These are phyloP conservation scores for Porites lutea DNA, from an alignment of 64 coral and sea anemone species.

Conservation along the genomic window DNA sequence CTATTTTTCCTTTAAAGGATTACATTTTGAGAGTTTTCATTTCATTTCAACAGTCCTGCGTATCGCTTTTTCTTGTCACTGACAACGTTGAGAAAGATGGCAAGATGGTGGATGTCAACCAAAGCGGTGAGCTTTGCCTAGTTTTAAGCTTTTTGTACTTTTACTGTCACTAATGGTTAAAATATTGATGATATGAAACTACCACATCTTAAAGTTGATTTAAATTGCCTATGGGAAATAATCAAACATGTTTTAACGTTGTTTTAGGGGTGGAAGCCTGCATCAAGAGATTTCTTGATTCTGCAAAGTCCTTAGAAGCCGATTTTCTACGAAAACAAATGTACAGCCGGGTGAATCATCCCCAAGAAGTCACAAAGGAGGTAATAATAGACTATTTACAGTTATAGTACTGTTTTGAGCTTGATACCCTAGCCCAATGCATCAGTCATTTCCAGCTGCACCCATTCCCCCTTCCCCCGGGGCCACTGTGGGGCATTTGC, in stretches of 20 bases:
- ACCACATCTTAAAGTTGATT: no score
- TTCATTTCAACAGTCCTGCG: conserved; percentile 32
- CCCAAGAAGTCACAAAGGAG: conserved; percentile 69
- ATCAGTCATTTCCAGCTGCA: no score
- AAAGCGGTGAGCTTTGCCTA: neutral
- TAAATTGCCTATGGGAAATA: no score
- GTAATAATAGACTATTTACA: neutral
- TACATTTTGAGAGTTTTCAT: no score
- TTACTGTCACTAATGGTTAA: neutral
- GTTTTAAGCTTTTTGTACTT: neutral
- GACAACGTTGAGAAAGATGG: conserved; percentile 34
- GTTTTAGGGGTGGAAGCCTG: conserved; percentile 60
- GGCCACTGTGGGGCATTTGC: no score
- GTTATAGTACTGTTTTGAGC: no score
- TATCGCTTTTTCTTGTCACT: conserved; percentile 55
- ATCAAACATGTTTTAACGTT: no score
- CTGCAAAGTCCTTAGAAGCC: conserved; percentile 62
- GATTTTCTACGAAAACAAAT: conserved; percentile 75
- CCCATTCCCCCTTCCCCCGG: no score
- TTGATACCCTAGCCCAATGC: no score
- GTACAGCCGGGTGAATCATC: conserved; percentile 78
- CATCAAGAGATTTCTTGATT: conserved; percentile 62
- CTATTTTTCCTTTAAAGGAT: neutral
- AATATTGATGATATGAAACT: no score
- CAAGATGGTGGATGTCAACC: conserved; percentile 3